Evolutionary conservation across 2,113 vertebrate genomes (phyloP), one percentile per base, ranked within the genome.

Genomic region (Laticauda laticaudata): DNA sequence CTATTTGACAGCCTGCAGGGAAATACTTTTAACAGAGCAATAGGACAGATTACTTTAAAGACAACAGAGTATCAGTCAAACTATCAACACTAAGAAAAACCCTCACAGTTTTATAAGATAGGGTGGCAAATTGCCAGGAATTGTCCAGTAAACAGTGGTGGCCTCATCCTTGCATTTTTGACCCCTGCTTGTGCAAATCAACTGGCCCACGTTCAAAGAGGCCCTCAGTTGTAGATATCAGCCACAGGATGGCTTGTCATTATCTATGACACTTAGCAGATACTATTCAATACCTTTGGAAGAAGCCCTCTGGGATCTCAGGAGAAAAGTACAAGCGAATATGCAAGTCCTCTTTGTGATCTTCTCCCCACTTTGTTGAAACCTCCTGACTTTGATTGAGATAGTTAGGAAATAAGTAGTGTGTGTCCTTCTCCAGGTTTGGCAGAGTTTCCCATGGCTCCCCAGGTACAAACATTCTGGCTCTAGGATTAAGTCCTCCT

Each of bases 321-420:
- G 97, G 97, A 24, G 97, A 96, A 93, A 98, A 97, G 93, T 97
- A 97, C 56, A 96, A 93, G 26, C 90, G 90, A 69, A 97, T 93
- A 43, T 96, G 96, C 92, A 98, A 94, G 93, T 98, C 97, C 23
- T 98, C 94, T 0, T 23, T 7, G 69, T 96, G 96, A 88, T 98
- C 97, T 89, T 95, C 95, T 93, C 97, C 97, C 97, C 98, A 98
- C 8, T 93, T 95, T 39, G 96, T 51, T 64, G 92, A 92, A 18
- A 98, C 97, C n/a, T 94, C 96, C 56, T 95, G 21, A 0, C 96
- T 97, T 89, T 96, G 92, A 91, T 94, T 95, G 92, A 98, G 95
- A 43, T 96, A 97, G 54, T 95, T 97, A 18, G 97, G 98, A 88
- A 98, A 98, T 91, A 98, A 92, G 92, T 97, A 98, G 91, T 95